A percentile compares a stretch with the other conserved stretches of the same genome.
These are phyloP conservation scores for Junco hyemalis DNA, from an alignment of 2,113 vertebrate species.

Conservation along the genomic window DNA sequence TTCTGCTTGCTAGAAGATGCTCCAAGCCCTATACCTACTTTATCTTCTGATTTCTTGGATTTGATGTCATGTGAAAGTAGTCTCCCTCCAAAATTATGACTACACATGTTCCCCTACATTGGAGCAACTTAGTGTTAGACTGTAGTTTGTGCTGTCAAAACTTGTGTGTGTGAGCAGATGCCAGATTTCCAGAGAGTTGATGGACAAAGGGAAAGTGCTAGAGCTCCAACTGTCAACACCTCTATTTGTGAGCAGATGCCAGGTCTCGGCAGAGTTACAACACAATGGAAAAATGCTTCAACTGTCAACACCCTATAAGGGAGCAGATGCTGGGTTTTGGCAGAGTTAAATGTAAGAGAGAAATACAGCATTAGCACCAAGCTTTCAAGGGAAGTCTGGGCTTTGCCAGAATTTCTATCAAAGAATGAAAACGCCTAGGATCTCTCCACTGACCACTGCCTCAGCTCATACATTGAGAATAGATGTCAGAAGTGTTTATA, in stretches of 20 bases:
- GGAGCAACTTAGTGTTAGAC: constrained; percentile 30
- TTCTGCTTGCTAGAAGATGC: neutral
- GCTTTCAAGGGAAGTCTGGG: neutral
- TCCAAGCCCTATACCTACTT: neutral
- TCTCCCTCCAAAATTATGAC: neutral
- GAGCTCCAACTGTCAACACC: constrained; percentile 64
- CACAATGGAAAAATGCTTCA: constrained; percentile 57
- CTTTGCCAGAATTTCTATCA: neutral
- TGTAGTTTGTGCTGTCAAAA: constrained; percentile 53
- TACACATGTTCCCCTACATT: neutral
- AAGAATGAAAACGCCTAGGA: neutral
- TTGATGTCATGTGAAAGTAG: neutral
- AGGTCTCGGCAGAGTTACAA: constrained; percentile 57
- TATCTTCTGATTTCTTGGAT: neutral
- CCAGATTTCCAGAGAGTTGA: constrained; percentile 44
- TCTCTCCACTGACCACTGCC: neutral
- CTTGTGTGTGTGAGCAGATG: constrained; percentile 38
- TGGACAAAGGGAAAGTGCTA: constrained; percentile 57
- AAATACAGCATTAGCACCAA: neutral
- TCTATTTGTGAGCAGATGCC: constrained; percentile 61
- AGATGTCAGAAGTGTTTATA: neutral
- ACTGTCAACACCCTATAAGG: constrained; percentile 57
- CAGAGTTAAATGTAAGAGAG: constrained; percentile 11
- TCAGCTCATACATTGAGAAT: neutral
- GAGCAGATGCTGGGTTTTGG: constrained; percentile 61